Conservation (phyloP, 2,797 vertebrate genomes). For the Gadopsis bispinosus region DNA sequence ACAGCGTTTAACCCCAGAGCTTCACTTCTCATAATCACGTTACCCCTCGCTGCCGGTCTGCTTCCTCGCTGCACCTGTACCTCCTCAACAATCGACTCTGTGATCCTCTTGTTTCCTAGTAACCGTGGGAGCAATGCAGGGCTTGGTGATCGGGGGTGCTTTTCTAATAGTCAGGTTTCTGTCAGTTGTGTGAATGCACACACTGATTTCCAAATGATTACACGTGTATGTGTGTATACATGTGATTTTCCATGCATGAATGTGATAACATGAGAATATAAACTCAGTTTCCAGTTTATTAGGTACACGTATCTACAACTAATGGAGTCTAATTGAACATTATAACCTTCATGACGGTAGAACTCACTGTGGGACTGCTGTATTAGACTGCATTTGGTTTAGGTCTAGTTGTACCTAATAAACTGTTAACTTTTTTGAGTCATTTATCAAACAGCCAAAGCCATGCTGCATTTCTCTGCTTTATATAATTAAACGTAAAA, state of each 20-base stretch:
- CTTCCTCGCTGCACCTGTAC: slow-evolving; percentile 49
- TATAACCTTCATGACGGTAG: not conserved
- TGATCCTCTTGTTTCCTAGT: slow-evolving; percentile 82
- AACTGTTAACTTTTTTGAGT: not conserved
- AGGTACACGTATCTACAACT: not conserved
- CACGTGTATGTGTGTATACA: slow-evolving; percentile 4
- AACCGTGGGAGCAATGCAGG: slow-evolving; percentile 68
- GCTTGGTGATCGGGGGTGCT: slow-evolving; percentile 46
- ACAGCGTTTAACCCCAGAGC: slow-evolving; percentile 52
- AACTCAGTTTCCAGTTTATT: not conserved
- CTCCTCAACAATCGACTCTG: slow-evolving; percentile 41
- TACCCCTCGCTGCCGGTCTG: slow-evolving; percentile 33
- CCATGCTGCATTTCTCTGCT: not conserved
- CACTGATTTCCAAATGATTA: slow-evolving; percentile 52
- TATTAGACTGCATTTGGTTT: not conserved
- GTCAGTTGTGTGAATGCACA: slow-evolving; percentile 45
- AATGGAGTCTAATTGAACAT: not conserved
- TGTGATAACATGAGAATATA: not conserved
- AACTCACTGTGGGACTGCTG: not conserved
- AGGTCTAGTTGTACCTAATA: not conserved
- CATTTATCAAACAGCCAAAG: not conserved
- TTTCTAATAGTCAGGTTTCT: slow-evolving; percentile 50
- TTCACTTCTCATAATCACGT: slow-evolving; percentile 40
- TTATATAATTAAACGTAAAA: not conserved
- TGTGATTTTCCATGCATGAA: not conserved